Evolutionary conservation across 2,797 vertebrate genomes (phyloP).

Genomic region (Gymnothorax javanicus): DNA sequence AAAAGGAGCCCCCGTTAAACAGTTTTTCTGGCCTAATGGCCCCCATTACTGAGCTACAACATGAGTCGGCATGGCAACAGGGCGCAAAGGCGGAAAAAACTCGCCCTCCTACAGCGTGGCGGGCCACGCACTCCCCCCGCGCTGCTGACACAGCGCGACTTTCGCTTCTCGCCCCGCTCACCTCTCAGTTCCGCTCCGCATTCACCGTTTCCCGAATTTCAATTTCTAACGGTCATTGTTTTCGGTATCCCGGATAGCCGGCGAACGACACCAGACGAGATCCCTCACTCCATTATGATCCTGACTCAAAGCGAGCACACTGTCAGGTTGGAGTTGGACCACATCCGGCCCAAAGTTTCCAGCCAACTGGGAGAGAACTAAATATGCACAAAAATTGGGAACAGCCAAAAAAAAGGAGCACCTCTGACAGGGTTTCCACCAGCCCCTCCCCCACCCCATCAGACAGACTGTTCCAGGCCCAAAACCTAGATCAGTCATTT

Average conservation of each 20-base stretch:
- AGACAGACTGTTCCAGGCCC: background rate
- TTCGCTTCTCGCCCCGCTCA: background rate
- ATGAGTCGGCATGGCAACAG: background rate
- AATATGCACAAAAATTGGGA: too few relatives aligned
- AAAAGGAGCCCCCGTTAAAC: background rate
- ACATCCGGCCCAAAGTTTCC: too few relatives aligned
- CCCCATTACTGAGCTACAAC: background rate
- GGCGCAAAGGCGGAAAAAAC: background rate
- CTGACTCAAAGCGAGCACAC: too few relatives aligned
- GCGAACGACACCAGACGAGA: too few relatives aligned
- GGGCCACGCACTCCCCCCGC: background rate
- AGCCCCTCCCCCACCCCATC: too few relatives aligned
- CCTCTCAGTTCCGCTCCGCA: background rate
- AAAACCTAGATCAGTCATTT: background rate
- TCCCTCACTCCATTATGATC: too few relatives aligned
- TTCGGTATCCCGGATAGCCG: too few relatives aligned
- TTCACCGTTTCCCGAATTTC: background rate
- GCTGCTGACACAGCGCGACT: background rate
- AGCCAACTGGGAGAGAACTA: too few relatives aligned
- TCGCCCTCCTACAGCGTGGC: background rate
- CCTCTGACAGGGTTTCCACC: too few relatives aligned
- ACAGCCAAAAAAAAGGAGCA: too few relatives aligned
- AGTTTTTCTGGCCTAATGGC: background rate
- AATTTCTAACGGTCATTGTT: background rate
- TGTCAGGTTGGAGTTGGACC: too few relatives aligned